A percentile compares a stretch with the other conserved stretches of the same genome.
Evolutionary conservation across 2,797 vertebrate species (phyloP).

Genomic region (Thripadectes ignobilis): DNA sequence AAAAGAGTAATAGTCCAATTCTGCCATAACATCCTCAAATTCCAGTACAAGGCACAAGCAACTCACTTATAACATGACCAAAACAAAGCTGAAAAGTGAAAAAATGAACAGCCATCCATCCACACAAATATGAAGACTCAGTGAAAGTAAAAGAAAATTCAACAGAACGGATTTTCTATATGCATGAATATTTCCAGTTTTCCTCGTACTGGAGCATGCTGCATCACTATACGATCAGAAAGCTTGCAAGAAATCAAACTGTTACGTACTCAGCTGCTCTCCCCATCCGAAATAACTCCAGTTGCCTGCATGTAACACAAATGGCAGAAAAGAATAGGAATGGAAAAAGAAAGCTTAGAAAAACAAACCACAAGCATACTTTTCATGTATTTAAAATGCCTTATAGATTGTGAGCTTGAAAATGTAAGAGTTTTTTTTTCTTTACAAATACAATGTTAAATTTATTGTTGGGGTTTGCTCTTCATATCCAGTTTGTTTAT

Average conservation of each 20-base stretch:
- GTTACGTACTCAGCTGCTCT: constrained; percentile 94
- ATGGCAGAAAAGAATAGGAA: constrained; percentile 80
- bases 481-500: not conserved
- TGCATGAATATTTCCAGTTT: constrained; percentile 72
- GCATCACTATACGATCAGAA: constrained; percentile 42
- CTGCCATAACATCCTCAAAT: not conserved
- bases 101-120: not conserved
- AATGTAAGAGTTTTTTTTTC: not conserved
- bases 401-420: not conserved
- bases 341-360: constrained; percentile 74
- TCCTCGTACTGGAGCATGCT: constrained; percentile 70
- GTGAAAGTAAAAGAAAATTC: not conserved
- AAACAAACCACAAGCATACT: constrained; percentile 46
- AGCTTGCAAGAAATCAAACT: constrained; percentile 72
- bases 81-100: not conserved
- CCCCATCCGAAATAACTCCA: constrained; percentile 98
- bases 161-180: constrained; percentile 8
- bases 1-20: not conserved
- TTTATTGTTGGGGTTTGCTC: not conserved
- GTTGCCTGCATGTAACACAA: constrained; percentile 90
- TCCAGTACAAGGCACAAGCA: not conserved
- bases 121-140: not conserved
- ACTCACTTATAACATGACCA: not conserved
- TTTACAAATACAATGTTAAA: not conserved
- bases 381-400: not conserved